A percentile compares a stretch with the other conserved stretches of the same genome.
Evolutionary conservation across 2,113 vertebrate genomes (phyloP).

Genomic region (Neotragus moschatus): DNA sequence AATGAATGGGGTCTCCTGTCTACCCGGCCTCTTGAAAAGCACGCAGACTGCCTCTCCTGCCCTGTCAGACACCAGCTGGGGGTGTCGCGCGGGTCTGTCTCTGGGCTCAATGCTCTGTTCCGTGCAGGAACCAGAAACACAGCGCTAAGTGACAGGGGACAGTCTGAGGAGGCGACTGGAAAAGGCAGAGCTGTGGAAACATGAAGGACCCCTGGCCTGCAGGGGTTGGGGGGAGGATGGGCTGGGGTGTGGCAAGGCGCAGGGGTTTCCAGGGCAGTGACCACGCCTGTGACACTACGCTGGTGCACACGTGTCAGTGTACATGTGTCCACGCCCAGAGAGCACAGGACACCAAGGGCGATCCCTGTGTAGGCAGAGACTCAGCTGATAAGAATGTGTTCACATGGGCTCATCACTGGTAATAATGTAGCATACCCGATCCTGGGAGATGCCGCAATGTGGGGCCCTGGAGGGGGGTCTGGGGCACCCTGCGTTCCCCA

Average conservation of each 20-base stretch:
- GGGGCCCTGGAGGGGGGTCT: background rate
- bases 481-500: no score
- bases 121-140: rapidly evolving
- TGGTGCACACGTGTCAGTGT: rapidly evolving
- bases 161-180: background rate
- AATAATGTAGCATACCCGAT: rapidly evolving
- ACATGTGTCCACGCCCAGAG: background rate
- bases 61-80: background rate
- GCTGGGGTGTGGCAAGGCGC: background rate
- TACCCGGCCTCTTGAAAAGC: no score
- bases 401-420: rapidly evolving
- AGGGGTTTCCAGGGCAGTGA: background rate
- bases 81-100: rapidly evolving
- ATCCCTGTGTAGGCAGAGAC: rapidly evolving
- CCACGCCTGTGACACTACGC: rapidly evolving
- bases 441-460: rapidly evolving
- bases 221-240: background rate
- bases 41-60: background rate
- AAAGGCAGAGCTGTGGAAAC: background rate
- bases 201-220: rapidly evolving
- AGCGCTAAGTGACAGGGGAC: no score
- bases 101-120: background rate
- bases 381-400: rapidly evolving
- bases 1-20: background rate
- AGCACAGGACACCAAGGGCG: background rate